Evolutionary conservation across 1,140 invertebrate species (phyloP), one percentile per base, ranked within the genome.

Genomic region (Solen grandis): DNA sequence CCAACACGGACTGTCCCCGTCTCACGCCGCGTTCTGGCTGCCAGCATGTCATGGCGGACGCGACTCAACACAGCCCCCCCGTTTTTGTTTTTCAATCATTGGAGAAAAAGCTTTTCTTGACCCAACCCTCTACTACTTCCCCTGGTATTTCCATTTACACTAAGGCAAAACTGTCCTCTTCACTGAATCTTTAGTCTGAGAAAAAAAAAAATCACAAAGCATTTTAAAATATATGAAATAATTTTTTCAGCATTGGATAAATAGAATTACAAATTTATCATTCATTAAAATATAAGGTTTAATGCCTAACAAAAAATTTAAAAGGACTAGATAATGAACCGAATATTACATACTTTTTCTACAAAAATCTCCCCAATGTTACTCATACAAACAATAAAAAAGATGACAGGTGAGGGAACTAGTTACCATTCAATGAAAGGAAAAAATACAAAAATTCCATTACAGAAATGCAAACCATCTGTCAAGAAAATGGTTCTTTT

Each of bases 61-160:
- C 88, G 63, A 84, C 83, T 88, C 66, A 78, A 46, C 22, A 46
- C 38, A 10, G 66, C 70, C 31, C 79, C 80, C 65, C 60, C 70
- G 46, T 75, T 41, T 76, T 35, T 81, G 29, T 73, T 62, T n/a
- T 19, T 74, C 54, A 10, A 50, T 57, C 14, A 31, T 60, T 13
- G 62, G 55, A 25, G 57, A 66, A 41, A 87, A 76, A 31, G 88
- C 88, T 62, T 88, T 95, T 65, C 97, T 93, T 4, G 97, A 98
- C 97, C 97, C n/a, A n/a, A 99, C 76, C 97, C 94, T 59, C 97
- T 94, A 25, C 96, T 96, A 88, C 96, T 96, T 57, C n/a, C 96
- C 95, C 93, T 98, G 96, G 92, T 96, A 98, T 81, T 96, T 97
- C 97, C 97, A 99, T 88, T 98, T 97, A 88, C 96, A 91, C 97